Percentiles rank a stretch among this genome's conserved stretches.
Evolutionary conservation across 2,888 invertebrate species (phyloP).

Genomic region (Buathra laborator): DNA sequence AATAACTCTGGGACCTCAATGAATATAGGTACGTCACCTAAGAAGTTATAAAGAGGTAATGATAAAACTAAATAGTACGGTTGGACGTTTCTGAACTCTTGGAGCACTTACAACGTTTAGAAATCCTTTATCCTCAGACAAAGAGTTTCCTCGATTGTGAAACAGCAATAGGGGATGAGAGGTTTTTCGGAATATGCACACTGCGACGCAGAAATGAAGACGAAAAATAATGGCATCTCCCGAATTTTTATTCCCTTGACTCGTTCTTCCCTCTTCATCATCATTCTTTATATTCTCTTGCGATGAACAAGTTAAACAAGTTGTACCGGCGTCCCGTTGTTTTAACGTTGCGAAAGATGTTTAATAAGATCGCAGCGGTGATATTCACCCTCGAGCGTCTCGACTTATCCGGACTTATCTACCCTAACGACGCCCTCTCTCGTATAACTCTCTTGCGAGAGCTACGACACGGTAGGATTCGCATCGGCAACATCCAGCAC

Average conservation of each 20-base stretch:
- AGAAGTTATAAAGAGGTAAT: slow-evolving; percentile 10
- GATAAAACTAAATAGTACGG: neutral
- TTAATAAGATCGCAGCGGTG: slow-evolving; percentile 79
- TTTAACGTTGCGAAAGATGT: slow-evolving; percentile 74
- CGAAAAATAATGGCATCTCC: slow-evolving; percentile 4
- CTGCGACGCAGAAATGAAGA: neutral
- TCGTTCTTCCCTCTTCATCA: slow-evolving; percentile 56
- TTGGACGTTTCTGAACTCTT: neutral
- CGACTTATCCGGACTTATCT: slow-evolving; percentile 55
- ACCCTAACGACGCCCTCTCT: slow-evolving; percentile 13
- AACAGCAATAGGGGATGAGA: neutral
- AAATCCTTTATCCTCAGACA: neutral
- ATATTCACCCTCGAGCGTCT: slow-evolving; percentile 70
- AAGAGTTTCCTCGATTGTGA: neutral
- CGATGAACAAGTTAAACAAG: slow-evolving; percentile 77
- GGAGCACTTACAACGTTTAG: too few species aligned
- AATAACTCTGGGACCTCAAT: slow-evolving; percentile 31
- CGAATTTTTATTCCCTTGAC: slow-evolving; percentile 19
- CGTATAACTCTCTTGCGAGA: slow-evolving; percentile 35
- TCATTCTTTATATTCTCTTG: slow-evolving; percentile 64
- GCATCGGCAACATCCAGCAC: slow-evolving; percentile 30
- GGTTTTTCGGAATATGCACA: neutral
- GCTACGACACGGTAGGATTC: slow-evolving; percentile 11
- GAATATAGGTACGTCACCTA: slow-evolving; percentile 11
- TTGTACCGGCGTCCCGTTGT: slow-evolving; percentile 71